These are phyloP conservation scores for Ammospiza caudacuta DNA, from an alignment of 2,113 vertebrate species.

Conservation along the genomic window DNA sequence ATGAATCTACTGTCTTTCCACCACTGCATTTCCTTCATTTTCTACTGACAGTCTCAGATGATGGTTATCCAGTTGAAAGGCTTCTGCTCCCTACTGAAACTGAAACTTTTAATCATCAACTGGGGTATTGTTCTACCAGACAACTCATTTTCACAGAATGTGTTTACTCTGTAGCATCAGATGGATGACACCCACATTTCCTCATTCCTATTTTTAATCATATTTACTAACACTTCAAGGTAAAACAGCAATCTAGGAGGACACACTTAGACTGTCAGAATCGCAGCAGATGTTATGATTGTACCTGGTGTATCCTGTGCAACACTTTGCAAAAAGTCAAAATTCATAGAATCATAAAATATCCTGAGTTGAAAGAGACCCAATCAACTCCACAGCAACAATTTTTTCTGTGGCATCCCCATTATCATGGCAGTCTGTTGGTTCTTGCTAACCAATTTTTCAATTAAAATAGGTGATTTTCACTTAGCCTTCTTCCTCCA, in stretches of 20 bases:
- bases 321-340: not conserved
- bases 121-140: not conserved
- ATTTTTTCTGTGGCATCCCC: not conserved
- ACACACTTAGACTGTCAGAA: not conserved
- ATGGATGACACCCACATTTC: slow-evolving; percentile 32
- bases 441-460: not conserved
- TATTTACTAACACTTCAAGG: slow-evolving; percentile 49
- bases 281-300: not conserved
- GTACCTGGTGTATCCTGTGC: not conserved
- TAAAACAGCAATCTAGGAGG: slow-evolving; percentile 19
- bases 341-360: not conserved
- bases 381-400: not conserved
- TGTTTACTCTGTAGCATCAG: slow-evolving; percentile 41
- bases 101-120: not conserved
- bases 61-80: not conserved
- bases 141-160: slow-evolving; percentile 13
- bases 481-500: not conserved
- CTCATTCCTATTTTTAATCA: slow-evolving; percentile 15
- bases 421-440: not conserved
- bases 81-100: not conserved
- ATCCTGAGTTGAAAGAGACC: not conserved
- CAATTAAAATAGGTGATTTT: not conserved
- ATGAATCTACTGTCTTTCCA: not conserved
- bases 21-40: not conserved
- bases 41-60: not conserved